Conservation (phyloP, 2,888 invertebrate species). For the Minunthozetes semirufus region DNA sequence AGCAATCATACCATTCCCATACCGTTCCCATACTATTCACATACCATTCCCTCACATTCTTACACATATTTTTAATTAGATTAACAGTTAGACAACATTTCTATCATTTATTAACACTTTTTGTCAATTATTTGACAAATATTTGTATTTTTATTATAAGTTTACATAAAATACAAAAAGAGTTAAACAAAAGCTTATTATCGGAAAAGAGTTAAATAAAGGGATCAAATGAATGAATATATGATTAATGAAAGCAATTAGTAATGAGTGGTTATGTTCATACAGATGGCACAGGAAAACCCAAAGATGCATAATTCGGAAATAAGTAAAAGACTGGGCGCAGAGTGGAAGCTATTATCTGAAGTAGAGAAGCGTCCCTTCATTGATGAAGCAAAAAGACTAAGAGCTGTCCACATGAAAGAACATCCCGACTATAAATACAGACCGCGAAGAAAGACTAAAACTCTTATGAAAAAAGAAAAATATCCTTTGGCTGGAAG, state of each 20-base stretch:
- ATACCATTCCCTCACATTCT: neutral
- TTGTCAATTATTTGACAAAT: no score
- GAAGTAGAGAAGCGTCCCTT: constrained; percentile 96
- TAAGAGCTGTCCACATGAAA: constrained; percentile 87
- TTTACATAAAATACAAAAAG: no score
- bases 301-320: constrained; percentile 99
- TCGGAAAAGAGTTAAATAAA: no score
- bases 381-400: constrained; percentile 92
- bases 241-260: no score
- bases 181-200: no score
- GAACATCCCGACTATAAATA: constrained; percentile 88
- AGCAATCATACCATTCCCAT: no score
- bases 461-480: constrained; percentile 58
- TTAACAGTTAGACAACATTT: no score
- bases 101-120: no score
- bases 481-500: constrained; percentile 73
- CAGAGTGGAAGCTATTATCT: constrained; percentile 81
- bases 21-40: no score
- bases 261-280: no score
- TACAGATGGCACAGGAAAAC: constrained; percentile 95
- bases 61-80: neutral
- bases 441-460: constrained; percentile 70
- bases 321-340: constrained; percentile 91
- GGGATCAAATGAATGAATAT: no score
- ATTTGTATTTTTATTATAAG: no score